Evolutionary conservation across 2,113 vertebrate species (phyloP).

Genomic region (Carollia perspicillata): DNA sequence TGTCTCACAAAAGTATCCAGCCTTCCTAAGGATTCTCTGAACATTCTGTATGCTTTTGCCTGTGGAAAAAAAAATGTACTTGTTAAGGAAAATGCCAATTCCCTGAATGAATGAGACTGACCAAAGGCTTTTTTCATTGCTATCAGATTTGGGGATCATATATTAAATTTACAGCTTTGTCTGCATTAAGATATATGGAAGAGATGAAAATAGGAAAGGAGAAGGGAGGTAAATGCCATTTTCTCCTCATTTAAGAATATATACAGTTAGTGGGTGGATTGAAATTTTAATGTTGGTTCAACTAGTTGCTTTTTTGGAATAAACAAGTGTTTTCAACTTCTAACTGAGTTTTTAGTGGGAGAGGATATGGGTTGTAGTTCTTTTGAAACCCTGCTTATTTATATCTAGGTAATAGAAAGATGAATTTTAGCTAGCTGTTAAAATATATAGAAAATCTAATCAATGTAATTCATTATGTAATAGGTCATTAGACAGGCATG

Average conservation of each 20-base stretch:
- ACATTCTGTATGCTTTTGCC: conserved; percentile 69
- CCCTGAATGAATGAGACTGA: conserved; percentile 48
- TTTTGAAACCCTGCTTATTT: conserved; percentile 28
- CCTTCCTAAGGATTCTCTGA: conserved; percentile 77
- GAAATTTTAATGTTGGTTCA: conserved; percentile 51
- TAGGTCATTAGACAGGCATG: neutral
- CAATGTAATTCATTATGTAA: neutral
- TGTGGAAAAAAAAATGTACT: conserved; percentile 47
- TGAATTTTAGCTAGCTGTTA: conserved; percentile 31
- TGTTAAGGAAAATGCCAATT: conserved; percentile 54
- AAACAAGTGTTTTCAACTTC: conserved; percentile 58
- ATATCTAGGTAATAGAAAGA: conserved; percentile 42
- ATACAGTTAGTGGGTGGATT: conserved; percentile 55
- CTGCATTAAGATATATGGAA: neutral
- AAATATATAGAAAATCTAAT: conserved; percentile 37
- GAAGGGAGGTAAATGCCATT: conserved; percentile 1
- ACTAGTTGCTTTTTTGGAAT: conserved; percentile 32
- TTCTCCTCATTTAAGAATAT: conserved; percentile 54
- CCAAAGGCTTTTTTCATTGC: conserved; percentile 56
- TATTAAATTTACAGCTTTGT: conserved; percentile 41
- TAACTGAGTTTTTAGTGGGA: conserved; percentile 57
- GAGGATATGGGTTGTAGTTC: neutral
- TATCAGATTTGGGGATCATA: neutral
- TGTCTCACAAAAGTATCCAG: conserved; percentile 75
- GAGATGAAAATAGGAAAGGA: neutral